These are phyloP conservation scores for Cebidichthys violaceus DNA, from an alignment of 2,113 vertebrate genomes.

Conservation along the genomic window DNA sequence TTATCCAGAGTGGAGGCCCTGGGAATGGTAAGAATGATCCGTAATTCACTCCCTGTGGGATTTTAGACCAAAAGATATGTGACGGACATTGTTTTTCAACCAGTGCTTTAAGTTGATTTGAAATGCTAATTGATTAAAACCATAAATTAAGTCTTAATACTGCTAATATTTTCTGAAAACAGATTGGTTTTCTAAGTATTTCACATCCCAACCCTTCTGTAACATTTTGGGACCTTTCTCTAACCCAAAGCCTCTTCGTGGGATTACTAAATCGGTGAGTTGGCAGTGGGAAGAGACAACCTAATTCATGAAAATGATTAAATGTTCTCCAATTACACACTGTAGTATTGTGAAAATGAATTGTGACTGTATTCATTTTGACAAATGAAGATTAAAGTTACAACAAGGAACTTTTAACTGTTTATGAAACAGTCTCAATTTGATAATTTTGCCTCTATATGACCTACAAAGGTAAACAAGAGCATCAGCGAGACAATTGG, in stretches of 20 bases:
- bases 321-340: conserved; percentile 1
- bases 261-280: conserved; percentile 87
- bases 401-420: not conserved
- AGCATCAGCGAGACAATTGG: not conserved
- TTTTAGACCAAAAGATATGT: not conserved
- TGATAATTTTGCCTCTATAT: not conserved
- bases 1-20: conserved; percentile 90
- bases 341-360: not conserved
- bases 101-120: not conserved
- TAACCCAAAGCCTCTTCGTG: conserved; percentile 81
- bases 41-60: not conserved
- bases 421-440: not conserved
- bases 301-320: conserved; percentile 3
- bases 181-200: conserved; percentile 32
- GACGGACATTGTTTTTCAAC: not conserved
- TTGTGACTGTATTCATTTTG: not conserved
- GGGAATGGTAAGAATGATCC: conserved; percentile 83
- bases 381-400: not conserved
- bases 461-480: not conserved
- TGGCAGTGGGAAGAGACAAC: conserved; percentile 11
- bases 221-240: conserved; percentile 67
- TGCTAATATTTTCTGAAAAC: not conserved
- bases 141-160: not conserved
- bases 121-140: conserved; percentile 1
- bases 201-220: conserved; percentile 41